Evolutionary conservation across 37 sponge, comb jelly and placozoan genomes (phyloP), one percentile per base, ranked within the genome.

Genomic region (Diacarnus erythraeanus): DNA sequence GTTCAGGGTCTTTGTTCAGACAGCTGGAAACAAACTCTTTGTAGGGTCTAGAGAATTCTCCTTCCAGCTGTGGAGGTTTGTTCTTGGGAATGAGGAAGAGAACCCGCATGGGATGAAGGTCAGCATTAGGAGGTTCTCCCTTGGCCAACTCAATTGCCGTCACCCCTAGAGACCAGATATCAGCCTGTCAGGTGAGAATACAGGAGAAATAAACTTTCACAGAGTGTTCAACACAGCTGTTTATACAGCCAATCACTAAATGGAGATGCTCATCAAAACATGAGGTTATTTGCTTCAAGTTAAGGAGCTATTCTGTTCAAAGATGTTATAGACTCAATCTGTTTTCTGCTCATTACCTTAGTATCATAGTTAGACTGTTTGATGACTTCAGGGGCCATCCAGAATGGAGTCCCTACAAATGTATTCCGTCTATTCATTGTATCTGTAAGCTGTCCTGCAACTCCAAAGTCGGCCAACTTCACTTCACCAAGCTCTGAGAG

Each of bases 81-180:
- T 89, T 91, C 71, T 95, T 94, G 4, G 99, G 99, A 3, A 99
- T 99, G 40, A 99, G 89, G 77, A 99, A 99, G 29, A 99, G 86
- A 20, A 94, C 99, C 54, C 97, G 81, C 99, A 99, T 99, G 0
- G 99, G 99, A 61, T 99, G 99, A 26, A 99, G 82, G 80, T 94
- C 95, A 42, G 97, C 86, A 65, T 97, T 81, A 26, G 97, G 97
- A 37, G 97, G 97, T 37, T 97, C 92, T 51, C 97, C 95, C 47
- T 90, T 76, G 12, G 99, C 99, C 66, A 98, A 71, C 77, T 98
- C 99, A 30, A 98, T 98, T 3, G 96, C 99, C 9, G 99, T 98
- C 44, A 98, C 95, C 18, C 99, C 99, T 23, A 99, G 89, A 2
- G 99, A 99, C 99, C 99, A 99, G 58, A 99, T 96, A 70, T 99